These are phyloP conservation scores for Troglohyphantes excavatus DNA, from an alignment of 2,888 invertebrate species.

Conservation along the genomic window DNA sequence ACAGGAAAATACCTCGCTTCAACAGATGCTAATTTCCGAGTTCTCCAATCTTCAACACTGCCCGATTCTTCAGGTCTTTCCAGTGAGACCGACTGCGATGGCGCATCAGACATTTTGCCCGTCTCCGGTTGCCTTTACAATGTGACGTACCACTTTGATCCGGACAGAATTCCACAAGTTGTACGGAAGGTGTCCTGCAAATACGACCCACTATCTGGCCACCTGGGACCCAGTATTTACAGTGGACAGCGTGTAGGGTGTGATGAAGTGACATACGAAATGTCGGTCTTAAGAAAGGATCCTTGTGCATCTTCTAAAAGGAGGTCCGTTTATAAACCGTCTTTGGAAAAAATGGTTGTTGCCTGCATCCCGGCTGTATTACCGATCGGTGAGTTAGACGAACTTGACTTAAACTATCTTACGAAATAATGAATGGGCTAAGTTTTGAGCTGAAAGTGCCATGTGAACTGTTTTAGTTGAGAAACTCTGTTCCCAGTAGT, in stretches of 20 bases:
- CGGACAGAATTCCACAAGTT: background rate
- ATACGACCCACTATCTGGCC: too few species aligned
- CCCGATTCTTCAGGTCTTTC: background rate
- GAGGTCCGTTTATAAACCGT: too few species aligned
- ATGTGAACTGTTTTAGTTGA: too few species aligned
- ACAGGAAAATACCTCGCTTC: background rate
- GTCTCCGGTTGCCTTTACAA: background rate
- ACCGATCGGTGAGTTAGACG: too few species aligned
- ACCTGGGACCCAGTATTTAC: too few species aligned
- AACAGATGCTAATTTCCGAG: background rate
- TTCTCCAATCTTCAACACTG: background rate
- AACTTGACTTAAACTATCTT: too few species aligned
- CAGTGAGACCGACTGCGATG: background rate
- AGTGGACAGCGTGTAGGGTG: too few species aligned
- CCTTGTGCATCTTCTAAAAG: background rate
- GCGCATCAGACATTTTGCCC: background rate
- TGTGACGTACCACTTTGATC: background rate
- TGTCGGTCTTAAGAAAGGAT: background rate
- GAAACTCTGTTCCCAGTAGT: too few species aligned
- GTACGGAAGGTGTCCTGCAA: background rate
- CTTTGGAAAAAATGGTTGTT: too few species aligned
- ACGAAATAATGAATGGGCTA: too few species aligned
- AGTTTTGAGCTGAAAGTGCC: too few species aligned
- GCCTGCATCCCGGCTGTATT: too few species aligned
- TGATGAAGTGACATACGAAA: background rate